A percentile compares a stretch with the other conserved stretches of the same genome.
phyloP scores from a whole-genome alignment of 2,797 vertebrate genomes.

The Ptychobarbus kaznakovi region DNA sequence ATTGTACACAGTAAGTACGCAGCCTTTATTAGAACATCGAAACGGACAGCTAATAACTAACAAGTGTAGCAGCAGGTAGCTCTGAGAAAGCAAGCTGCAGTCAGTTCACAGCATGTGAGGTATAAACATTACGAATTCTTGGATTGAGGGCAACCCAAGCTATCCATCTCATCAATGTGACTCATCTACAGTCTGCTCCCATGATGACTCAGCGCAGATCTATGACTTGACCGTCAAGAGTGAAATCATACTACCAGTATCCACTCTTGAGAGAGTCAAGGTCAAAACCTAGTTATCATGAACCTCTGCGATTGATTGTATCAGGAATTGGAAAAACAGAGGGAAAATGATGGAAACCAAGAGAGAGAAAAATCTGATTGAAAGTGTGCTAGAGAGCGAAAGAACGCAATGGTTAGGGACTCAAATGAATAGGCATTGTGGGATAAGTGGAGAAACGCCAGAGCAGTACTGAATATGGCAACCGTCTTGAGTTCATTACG shows the following conservation, averaged over 20 bases:
- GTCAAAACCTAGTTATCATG: slow-evolving; percentile 16
- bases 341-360: not conserved
- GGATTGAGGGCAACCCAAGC: slow-evolving; percentile 27
- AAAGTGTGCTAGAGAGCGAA: slow-evolving; percentile 13
- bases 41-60: not conserved
- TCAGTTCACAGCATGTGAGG: slow-evolving; percentile 33
- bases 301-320: not conserved
- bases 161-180: slow-evolving; percentile 28
- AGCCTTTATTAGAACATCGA: not conserved
- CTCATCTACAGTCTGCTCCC: slow-evolving; percentile 28
- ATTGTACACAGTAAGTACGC: not conserved
- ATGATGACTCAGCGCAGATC: slow-evolving; percentile 6
- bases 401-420: slow-evolving; percentile 19
- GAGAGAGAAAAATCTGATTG: slow-evolving; percentile 2
- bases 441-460: slow-evolving; percentile 34
- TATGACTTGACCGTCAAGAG: slow-evolving; percentile 14
- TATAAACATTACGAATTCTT: slow-evolving; percentile 23
- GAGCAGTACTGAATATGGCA: slow-evolving; percentile 24
- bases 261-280: not conserved
- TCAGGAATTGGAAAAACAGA: slow-evolving; percentile 18
- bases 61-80: slow-evolving; percentile 31
- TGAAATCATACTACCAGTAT: slow-evolving; percentile 4
- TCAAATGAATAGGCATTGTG: slow-evolving; percentile 43
- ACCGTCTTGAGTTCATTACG: slow-evolving; percentile 47
- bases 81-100: slow-evolving; percentile 1